A percentile compares a stretch with the other conserved stretches of the same genome.
phyloP scores from a whole-genome alignment of 1,140 invertebrate genomes.

The Manduca sexta region DNA sequence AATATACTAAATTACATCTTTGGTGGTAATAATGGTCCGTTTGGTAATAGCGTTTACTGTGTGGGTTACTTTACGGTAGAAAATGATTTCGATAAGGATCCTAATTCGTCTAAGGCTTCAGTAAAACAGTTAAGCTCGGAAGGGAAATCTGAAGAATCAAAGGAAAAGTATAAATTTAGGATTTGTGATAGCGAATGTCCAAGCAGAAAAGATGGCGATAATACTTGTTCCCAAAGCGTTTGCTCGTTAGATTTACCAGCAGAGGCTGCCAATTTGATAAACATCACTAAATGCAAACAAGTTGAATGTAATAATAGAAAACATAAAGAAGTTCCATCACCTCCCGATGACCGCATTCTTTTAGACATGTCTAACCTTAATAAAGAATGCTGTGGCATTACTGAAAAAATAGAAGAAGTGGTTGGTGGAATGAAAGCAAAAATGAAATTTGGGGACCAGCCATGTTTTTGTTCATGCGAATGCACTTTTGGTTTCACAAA shows the following conservation, averaged over 20 bases:
- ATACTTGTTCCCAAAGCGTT: constrained; percentile 22
- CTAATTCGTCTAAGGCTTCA: constrained; percentile 14
- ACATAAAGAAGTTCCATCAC: constrained; percentile 23
- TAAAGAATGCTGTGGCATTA: constrained; percentile 35
- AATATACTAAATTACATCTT: constrained; percentile 45
- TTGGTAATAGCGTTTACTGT: constrained; percentile 38
- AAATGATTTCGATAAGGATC: constrained; percentile 15
- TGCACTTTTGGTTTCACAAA: constrained; percentile 56
- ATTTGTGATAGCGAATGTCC: constrained; percentile 34
- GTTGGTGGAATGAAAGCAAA: constrained; percentile 39
- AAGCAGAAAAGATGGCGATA: constrained; percentile 17
- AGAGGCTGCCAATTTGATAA: constrained; percentile 25
- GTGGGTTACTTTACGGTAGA: constrained; percentile 53
- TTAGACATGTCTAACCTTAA: constrained; percentile 35
- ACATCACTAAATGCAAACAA: constrained; percentile 36
- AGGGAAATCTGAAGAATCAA: constrained; percentile 10
- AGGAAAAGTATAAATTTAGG: constrained; percentile 28
- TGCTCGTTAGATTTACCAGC: constrained; percentile 33
- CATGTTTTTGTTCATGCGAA: constrained; percentile 60
- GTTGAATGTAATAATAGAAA: constrained; percentile 33
- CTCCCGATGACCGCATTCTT: constrained; percentile 35
- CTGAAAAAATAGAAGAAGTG: constrained; percentile 36
- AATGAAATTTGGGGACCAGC: constrained; percentile 38
- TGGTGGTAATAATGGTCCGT: constrained; percentile 23
- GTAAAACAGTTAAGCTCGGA: constrained; percentile 12